These are phyloP conservation scores for Yponomeuta evonymella DNA, from an alignment of 2,888 invertebrate genomes.

Conservation along the genomic window DNA sequence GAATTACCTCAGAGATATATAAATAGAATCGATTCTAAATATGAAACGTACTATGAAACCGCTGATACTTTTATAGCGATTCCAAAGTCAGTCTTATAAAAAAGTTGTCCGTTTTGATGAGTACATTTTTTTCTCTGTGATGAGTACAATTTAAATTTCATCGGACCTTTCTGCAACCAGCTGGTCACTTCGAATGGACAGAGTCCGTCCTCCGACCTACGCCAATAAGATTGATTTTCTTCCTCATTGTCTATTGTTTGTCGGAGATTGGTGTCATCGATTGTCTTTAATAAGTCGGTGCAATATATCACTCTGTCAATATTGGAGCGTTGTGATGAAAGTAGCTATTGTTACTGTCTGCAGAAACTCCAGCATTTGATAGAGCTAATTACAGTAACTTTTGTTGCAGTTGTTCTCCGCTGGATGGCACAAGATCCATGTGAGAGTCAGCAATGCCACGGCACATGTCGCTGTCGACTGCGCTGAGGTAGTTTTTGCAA, in stretches of 20 bases:
- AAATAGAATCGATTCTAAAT: no score
- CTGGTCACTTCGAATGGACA: no score
- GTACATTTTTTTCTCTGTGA: no score
- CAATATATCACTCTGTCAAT: neutral
- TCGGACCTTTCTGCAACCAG: no score
- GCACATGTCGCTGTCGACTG: constrained; percentile 59
- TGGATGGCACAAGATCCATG: constrained; percentile 65
- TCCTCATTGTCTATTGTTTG: neutral
- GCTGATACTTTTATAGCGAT: no score
- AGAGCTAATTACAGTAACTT: neutral
- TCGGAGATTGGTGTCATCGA: neutral
- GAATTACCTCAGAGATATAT: no score
- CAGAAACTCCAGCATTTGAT: neutral
- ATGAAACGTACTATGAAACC: no score
- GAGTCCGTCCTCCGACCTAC: no score
- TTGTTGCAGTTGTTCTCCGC: constrained; percentile 50
- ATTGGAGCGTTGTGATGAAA: neutral
- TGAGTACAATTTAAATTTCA: no score
- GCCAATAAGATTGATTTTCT: neutral
- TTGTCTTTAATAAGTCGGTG: neutral
- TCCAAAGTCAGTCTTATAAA: no score
- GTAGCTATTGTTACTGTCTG: neutral
- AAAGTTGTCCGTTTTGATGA: no score
- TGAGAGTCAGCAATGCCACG: constrained; percentile 46
- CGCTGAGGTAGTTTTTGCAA: constrained; percentile 40